A percentile compares a stretch with the other conserved stretches of the same genome.
These are phyloP conservation scores for Podarcis raffonei DNA, from an alignment of 2,113 vertebrate species.

Conservation along the genomic window DNA sequence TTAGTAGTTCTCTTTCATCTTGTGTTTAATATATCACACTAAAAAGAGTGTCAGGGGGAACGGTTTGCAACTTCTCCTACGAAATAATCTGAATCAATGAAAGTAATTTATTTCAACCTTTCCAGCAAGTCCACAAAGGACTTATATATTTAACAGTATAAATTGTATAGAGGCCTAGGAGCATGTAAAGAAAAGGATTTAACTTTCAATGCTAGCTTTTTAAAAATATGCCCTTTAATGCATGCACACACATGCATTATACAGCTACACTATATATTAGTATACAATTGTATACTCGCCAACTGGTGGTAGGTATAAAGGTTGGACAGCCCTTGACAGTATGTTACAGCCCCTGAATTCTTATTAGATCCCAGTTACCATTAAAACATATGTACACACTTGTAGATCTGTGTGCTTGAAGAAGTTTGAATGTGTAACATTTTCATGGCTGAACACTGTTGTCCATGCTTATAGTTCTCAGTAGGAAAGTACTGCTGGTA, in stretches of 20 bases:
- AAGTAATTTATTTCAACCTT: neutral
- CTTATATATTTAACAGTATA: neutral
- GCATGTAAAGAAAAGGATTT: neutral
- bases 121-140: neutral
- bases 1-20: neutral
- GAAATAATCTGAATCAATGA: neutral
- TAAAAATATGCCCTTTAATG: neutral
- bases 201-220: neutral
- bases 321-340: neutral
- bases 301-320: neutral
- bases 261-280: too few species aligned
- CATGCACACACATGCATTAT: too few species aligned
- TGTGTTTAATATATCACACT: neutral
- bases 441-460: neutral
- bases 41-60: neutral
- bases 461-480: neutral
- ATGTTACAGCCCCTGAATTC: neutral
- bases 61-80: neutral
- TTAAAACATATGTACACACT: neutral
- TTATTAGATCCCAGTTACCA: neutral
- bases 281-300: neutral
- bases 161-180: constrained; percentile 5
- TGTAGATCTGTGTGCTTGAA: neutral
- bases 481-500: neutral
- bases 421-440: neutral